phyloP scores from a whole-genome alignment of 92 coral and sea anemone species.

The Parazoanthus atlanticus region DNA sequence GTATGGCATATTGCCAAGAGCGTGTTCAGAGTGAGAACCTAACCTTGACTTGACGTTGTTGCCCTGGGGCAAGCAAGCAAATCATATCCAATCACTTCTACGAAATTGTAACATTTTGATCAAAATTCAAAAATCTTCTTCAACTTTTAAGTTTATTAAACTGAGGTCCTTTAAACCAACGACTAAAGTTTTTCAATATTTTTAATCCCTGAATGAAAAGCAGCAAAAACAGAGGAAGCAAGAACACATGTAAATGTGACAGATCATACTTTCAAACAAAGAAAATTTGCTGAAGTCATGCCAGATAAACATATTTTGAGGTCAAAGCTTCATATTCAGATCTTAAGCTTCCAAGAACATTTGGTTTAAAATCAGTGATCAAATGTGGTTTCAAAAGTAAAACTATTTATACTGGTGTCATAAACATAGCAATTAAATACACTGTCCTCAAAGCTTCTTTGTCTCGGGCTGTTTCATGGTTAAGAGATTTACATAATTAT shows the following conservation, averaged over 20 bases:
- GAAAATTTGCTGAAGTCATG: slow-evolving; percentile 20
- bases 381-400: slow-evolving; percentile 28
- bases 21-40: slow-evolving; percentile 29
- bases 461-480: slow-evolving; percentile 41
- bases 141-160: not conserved
- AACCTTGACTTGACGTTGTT: slow-evolving; percentile 40
- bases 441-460: slow-evolving; percentile 49
- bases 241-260: slow-evolving; percentile 31
- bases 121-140: not conserved
- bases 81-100: not conserved
- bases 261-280: slow-evolving; percentile 40
- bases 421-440: slow-evolving; percentile 42
- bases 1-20: slow-evolving; percentile 40
- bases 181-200: slow-evolving; percentile 6
- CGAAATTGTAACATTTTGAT: slow-evolving; percentile 17
- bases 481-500: slow-evolving; percentile 43
- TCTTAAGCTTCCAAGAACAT: not conserved
- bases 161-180: not conserved
- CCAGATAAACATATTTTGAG: slow-evolving; percentile 42
- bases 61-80: slow-evolving; percentile 23
- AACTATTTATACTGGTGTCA: slow-evolving; percentile 20
- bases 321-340: slow-evolving; percentile 6
- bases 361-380: not conserved
- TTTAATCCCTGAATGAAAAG: slow-evolving; percentile 36
- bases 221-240: slow-evolving; percentile 23